Evolutionary conservation across 2,888 invertebrate species (phyloP), one percentile per base, ranked within the genome.

Genomic region (Aproaerema taeniolella): DNA sequence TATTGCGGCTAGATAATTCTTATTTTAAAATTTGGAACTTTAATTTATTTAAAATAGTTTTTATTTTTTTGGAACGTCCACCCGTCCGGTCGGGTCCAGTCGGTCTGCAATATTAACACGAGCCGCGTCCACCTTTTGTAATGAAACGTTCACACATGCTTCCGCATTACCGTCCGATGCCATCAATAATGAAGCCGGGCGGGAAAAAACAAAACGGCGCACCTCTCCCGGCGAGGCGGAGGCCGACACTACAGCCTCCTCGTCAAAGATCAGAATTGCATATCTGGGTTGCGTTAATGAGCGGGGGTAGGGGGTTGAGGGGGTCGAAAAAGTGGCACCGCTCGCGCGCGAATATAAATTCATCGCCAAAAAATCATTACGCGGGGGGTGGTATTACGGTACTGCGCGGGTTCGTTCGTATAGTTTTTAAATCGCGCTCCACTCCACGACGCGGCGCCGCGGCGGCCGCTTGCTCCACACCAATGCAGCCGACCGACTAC

Each of bases 291-390:
- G 88, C 87, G 89, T 88, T 89, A 89, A 88, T 89, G 89, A 88
- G 88, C 75, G 85, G 79, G 78, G 80, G 74, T 52, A 59, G 68
- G 75, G 69, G 67, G 63, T 55, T 64, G 55, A 62, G 85, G 77
- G 82, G 77, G 77, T 82, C 82, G 85, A 86, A 86, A 86, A 85
- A 85, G 85, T 85, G 85, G 82, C 87, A 83, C 87, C 88, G 87
- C 85, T 86, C 88, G 88, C 88, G 89, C 89, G 89, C 89, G 89
- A 89, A 89, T 87, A 87, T 90, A 89, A 91, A 91, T 91, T 91
- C 91, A 90, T 91, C 91, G 91, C 92, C 92, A 92, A 92, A 92
- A 92, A 92, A 92, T 92, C 92, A 92, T 92, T 92, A 92, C 92
- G 91, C 91, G 90, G 89, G 90, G 89, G 89, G 89, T 89, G 89